Evolutionary conservation across 2,888 invertebrate species (phyloP), one percentile per base, ranked within the genome.

Genomic region (Drosophila nr. fundita): DNA sequence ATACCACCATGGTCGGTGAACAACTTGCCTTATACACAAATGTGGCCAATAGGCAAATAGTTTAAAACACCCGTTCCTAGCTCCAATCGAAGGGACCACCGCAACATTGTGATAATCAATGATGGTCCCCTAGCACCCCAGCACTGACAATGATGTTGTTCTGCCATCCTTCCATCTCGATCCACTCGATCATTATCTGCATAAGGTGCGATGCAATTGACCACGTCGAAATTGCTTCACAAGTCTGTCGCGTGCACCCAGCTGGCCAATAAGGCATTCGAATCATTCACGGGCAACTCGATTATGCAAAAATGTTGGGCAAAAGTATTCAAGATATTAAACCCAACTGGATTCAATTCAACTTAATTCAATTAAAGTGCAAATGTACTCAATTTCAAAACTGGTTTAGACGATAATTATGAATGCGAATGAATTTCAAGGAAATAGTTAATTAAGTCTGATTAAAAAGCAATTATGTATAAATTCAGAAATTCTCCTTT

Each of bases 141-240:
- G 49, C 49, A 30, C 38, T 36, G 32, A 27, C 60, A 32, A 21
- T 45, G 66, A 50, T 62, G 30, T 34, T 18, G 52, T 30, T 30
- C 10, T 38, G 34, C 15, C 52, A 11, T 42, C 53, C 27, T 29
- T 15, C 45, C 15, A 32, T 32, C 32, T 10, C 32, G 50, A 53
- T 45, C 24, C 30, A 24, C 15, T 15, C 29, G 24, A 49, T 67
- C 38, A 50, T 68, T 71, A 87, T 89, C 89, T 89, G 87, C 83
- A 87, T 84, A 89, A 89, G 83, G 87, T 62, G 87, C 73, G 76
- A 64, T 50, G 34, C 80, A 89, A 84, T 89, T 82, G 82, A 65
- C 52, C 70, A 48, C 21, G 15, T 21, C 18, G 18, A 29, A 57
- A 61, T 71, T 29, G 50, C 11, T 58, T 58, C 38, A 61, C 80